phyloP scores from a whole-genome alignment of 1,140 invertebrate genomes.

The Zaprionus tsacasi region DNA sequence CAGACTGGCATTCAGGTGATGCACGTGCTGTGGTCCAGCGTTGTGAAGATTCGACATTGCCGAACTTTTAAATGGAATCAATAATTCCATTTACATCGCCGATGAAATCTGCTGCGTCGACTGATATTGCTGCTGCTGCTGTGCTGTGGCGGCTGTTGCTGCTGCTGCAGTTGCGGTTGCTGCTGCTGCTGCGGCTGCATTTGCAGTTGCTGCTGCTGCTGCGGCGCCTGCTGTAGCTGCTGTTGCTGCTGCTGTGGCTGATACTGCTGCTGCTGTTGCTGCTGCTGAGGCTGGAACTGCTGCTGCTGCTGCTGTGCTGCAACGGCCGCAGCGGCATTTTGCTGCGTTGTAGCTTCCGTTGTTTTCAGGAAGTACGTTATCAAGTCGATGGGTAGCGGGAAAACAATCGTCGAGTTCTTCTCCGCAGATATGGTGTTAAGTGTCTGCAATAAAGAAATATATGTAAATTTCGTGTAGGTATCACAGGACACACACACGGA shows the following conservation, averaged over 20 bases:
- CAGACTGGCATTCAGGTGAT: conserved; percentile 1
- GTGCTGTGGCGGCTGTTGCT: conserved; percentile 19
- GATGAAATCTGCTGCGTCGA: conserved; percentile 66
- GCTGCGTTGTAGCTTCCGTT: conserved; percentile 63
- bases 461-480: not conserved
- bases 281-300: conserved; percentile 15
- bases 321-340: conserved; percentile 52
- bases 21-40: conserved; percentile 6
- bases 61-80: conserved; percentile 22
- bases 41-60: conserved; percentile 20
- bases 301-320: conserved; percentile 44
- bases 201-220: conserved; percentile 19
- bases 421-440: conserved; percentile 97
- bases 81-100: conserved; percentile 60
- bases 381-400: conserved; percentile 97
- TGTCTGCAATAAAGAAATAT: conserved; percentile 87
- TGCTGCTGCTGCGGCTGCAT: conserved; percentile 38
- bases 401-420: conserved; percentile 99
- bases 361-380: conserved; percentile 90
- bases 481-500: not conserved
- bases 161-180: conserved; percentile 30
- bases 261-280: conserved; percentile 10
- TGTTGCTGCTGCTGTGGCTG: conserved; percentile 13
- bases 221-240: conserved; percentile 25
- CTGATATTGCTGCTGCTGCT: conserved; percentile 31